Conservation (phyloP, 2,888 invertebrate species). For the Drosophila infuscata region DNA sequence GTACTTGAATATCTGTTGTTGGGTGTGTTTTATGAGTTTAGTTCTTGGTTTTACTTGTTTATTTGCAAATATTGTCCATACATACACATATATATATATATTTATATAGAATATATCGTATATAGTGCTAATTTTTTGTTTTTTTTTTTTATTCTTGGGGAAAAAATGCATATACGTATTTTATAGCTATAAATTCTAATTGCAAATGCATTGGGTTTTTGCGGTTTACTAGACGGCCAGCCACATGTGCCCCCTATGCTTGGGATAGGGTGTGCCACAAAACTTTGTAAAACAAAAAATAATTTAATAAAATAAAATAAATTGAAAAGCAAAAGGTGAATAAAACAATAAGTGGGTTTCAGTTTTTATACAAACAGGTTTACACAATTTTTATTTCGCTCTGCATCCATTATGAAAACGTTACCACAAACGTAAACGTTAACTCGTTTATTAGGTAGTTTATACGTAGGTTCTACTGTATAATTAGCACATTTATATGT, state of each 20-base stretch:
- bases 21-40: conserved; percentile 24
- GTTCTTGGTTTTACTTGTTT: conserved; percentile 13
- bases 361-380: conserved; percentile 78
- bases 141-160: conserved; percentile 29
- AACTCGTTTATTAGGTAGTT: conserved; percentile 36
- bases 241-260: background rate
- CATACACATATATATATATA: conserved; percentile 45
- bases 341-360: conserved; percentile 50
- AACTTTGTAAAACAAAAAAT: background rate
- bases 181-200: conserved; percentile 78
- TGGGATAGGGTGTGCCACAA: conserved; percentile 9
- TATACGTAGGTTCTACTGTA: conserved; percentile 54
- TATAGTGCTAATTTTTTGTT: conserved; percentile 36
- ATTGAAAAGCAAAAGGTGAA: conserved; percentile 30
- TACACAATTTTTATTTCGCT: conserved; percentile 60
- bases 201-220: conserved; percentile 75
- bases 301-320: background rate
- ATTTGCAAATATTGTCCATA: conserved; percentile 67
- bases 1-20: conserved; percentile 36
- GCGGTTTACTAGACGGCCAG: conserved; percentile 42
- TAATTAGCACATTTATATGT: conserved; percentile 46
- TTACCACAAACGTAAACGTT: conserved; percentile 28
- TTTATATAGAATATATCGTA: conserved; percentile 30
- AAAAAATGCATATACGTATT: conserved; percentile 47
- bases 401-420: conserved; percentile 40